phyloP scores from a whole-genome alignment of 1,140 invertebrate genomes.

The Brachystomella parvula region DNA sequence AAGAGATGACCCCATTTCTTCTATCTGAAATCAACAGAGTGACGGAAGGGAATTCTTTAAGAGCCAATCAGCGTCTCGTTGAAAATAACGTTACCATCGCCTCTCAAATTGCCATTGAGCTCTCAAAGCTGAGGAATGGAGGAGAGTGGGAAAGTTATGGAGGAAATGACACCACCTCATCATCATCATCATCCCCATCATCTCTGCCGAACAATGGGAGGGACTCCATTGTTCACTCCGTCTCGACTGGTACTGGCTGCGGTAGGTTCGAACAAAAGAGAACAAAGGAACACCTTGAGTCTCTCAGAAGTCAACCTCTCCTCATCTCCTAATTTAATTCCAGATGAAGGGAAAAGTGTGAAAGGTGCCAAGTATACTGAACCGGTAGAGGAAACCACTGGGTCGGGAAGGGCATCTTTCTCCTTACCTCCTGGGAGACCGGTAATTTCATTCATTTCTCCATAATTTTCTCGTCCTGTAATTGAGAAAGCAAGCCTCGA shows the following conservation, averaged over 20 bases:
- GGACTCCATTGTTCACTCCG: conserved; percentile 1
- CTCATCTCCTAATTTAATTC: not conserved
- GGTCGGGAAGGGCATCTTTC: not conserved
- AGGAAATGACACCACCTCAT: not conserved
- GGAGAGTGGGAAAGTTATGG: not conserved
- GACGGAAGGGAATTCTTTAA: conserved; percentile 69
- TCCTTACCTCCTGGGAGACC: not conserved
- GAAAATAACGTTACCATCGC: conserved; percentile 85
- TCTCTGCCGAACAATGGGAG: not conserved
- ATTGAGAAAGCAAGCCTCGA: no score
- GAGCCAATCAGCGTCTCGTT: conserved; percentile 60
- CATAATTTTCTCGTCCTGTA: no score
- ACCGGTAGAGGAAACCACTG: not conserved
- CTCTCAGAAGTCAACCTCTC: not conserved
- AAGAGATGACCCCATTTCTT: conserved; percentile 87
- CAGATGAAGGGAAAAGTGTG: not conserved
- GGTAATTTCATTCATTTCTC: not conserved
- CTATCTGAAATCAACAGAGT: conserved; percentile 64
- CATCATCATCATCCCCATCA: no score
- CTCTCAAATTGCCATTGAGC: conserved; percentile 67
- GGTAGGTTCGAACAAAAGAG: not conserved
- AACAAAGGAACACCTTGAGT: conserved; percentile 5
- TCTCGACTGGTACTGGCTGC: not conserved
- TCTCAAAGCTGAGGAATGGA: conserved; percentile 45
- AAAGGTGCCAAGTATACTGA: no score